phyloP scores from a whole-genome alignment of 2,113 vertebrate species.

The Tursiops truncatus region DNA sequence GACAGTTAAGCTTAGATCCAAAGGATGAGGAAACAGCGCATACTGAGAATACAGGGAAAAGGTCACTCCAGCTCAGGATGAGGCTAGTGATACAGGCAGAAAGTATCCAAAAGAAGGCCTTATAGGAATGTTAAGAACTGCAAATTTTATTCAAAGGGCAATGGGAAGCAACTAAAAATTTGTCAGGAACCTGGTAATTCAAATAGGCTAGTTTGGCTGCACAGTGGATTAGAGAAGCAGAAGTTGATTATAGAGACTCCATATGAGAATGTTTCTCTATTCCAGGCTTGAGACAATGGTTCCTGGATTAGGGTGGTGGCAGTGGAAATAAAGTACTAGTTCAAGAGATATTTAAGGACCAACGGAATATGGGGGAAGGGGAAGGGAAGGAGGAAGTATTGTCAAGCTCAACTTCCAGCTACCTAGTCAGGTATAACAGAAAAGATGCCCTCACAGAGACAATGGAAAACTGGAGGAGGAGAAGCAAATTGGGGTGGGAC shows the following conservation, averaged over 20 bases:
- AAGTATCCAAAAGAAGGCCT: neutral
- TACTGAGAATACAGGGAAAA: neutral
- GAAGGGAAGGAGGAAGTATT: neutral
- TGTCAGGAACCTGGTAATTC: neutral
- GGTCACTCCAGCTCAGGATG: neutral
- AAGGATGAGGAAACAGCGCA: neutral
- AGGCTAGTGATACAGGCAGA: neutral
- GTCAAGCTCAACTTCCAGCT: neutral
- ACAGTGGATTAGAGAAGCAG: neutral
- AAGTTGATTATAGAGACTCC: neutral
- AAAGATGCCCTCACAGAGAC: neutral
- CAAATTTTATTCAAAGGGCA: constrained; percentile 29
- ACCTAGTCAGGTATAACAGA: neutral
- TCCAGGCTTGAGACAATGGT: neutral
- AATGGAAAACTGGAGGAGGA: neutral
- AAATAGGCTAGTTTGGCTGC: neutral
- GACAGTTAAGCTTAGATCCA: neutral
- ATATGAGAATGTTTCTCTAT: neutral
- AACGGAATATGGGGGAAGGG: neutral
- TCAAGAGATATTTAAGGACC: neutral
- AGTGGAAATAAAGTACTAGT: neutral
- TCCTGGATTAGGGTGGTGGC: neutral
- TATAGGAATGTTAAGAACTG: neutral
- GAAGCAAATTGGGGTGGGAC: neutral
- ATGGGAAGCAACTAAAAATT: neutral